A percentile compares a stretch with the other conserved stretches of the same genome.
phyloP scores from a whole-genome alignment of 2,888 invertebrate species.

The Clistopyga incitator region DNA sequence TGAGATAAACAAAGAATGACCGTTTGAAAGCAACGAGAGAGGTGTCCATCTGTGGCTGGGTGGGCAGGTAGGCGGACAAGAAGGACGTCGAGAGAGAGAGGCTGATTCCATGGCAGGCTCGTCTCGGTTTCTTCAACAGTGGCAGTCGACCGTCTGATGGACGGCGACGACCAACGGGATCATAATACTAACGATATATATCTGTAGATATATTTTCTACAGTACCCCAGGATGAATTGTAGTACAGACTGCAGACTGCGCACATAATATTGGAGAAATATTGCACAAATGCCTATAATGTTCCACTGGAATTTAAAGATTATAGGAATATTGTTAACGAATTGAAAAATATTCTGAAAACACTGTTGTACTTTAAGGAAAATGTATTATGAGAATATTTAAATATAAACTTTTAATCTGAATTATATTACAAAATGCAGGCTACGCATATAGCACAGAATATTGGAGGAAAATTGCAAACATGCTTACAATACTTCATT shows the following conservation, averaged over 20 bases:
- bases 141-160: conserved; percentile 20
- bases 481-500: too few species aligned
- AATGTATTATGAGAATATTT: background rate
- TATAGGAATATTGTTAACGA: too few species aligned
- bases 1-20: conserved; percentile 6
- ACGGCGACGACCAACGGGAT: conserved; percentile 42
- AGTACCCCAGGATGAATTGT: background rate
- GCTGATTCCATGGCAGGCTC: conserved; percentile 15
- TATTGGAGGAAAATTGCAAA: too few species aligned
- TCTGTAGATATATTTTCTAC: conserved; percentile 36
- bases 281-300: too few species aligned
- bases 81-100: conserved; percentile 16
- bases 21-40: background rate
- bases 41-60: background rate
- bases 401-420: background rate
- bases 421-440: background rate
- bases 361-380: background rate
- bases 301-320: too few species aligned
- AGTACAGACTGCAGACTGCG: background rate
- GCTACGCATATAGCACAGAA: background rate
- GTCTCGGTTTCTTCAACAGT: conserved; percentile 33
- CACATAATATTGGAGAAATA: background rate
- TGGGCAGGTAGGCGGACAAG: conserved; percentile 11
- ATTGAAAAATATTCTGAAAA: too few species aligned
- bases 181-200: conserved; percentile 4